A percentile compares a stretch with the other conserved stretches of the same genome.
These are phyloP conservation scores for Alcedo quadribrachys DNA, from an alignment of 2,797 vertebrate genomes.

Conservation along the genomic window DNA sequence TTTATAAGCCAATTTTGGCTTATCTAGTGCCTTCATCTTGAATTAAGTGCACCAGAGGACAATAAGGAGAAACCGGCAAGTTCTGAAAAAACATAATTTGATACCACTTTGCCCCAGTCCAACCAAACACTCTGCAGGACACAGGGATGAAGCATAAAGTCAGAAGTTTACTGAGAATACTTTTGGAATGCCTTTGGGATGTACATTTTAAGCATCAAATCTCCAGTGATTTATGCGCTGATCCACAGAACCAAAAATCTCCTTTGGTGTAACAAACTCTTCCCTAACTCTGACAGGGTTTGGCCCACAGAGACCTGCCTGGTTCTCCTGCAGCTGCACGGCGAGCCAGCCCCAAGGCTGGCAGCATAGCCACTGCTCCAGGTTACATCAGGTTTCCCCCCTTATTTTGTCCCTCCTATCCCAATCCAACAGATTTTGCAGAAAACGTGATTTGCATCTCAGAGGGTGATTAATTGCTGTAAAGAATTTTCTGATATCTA, in stretches of 20 bases:
- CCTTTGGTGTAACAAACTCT: background rate
- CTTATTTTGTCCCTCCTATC: background rate
- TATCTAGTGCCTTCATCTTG: background rate
- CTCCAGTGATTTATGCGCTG: background rate
- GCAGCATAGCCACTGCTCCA: background rate
- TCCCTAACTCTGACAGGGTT: background rate
- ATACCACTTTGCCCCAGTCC: background rate
- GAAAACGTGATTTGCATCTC: background rate
- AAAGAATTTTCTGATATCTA: background rate
- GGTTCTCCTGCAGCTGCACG: background rate
- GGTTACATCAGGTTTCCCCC: fast-evolving
- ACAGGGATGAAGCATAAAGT: fast-evolving
- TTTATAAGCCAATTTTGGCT: background rate
- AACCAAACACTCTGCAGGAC: background rate
- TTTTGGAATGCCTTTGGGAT: background rate
- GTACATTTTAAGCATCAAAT: background rate
- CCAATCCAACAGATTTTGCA: fast-evolving
- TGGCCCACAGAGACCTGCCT: background rate
- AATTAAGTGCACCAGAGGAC: background rate
- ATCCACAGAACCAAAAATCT: background rate
- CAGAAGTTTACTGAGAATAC: background rate
- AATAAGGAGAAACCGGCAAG: background rate
- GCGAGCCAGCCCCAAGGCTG: background rate
- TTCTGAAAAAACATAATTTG: background rate
- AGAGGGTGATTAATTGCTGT: background rate